Base-by-base conservation (phyloP, 1,140 invertebrate species). In the Cydia splendana region DNA sequence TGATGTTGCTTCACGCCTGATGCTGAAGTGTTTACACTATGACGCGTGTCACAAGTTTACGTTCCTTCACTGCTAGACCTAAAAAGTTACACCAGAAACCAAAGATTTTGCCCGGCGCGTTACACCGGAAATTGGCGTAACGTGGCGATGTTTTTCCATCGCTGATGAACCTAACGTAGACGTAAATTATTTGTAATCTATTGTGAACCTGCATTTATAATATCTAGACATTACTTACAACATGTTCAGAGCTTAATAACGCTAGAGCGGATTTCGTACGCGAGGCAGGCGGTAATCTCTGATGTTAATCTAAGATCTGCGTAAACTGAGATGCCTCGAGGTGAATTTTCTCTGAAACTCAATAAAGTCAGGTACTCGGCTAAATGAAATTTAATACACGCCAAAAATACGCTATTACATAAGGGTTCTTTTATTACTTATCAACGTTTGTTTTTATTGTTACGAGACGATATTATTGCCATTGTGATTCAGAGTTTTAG, bases 1-100 rank as follows among this genome's bases (percentile, higher is more conserved):
- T 79, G 79, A 69, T 42, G 45, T 80, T 80, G 82, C 81, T 87
- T 83, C 78, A 83, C 78, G 73, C n/a, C 6, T 71, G 24, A 71
- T 10, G 67, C 30, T 42, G 15, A 18, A n/a, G 34, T 15, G 30
- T 71, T 71, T 38, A 71, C 38, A 71, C 34, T 71, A 10, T 71
- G 34, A 38, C 67, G 6, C 45, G 42, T 30, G 18, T 15, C 42
- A 9, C 28, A 34, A 71, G 65, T 67, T n/a, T 67, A 69, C 13
- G 28, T 34, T 69, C 65, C 4, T 62, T 20, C 9, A 9, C n/a
- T 62, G n/a, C 5, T 6, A 53, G n/a, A 53, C n/a, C 15, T 53
- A 48, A 10, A 4, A 12, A 48, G 12, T 15, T 15, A 48, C 45
- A 48, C 12, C 4, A 15, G 12, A 15, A 48, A 3, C 9, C 42